A percentile compares a stretch with the other conserved stretches of the same genome.
phyloP scores from a whole-genome alignment of 2,113 vertebrate species.

The Carassius gibelio region DNA sequence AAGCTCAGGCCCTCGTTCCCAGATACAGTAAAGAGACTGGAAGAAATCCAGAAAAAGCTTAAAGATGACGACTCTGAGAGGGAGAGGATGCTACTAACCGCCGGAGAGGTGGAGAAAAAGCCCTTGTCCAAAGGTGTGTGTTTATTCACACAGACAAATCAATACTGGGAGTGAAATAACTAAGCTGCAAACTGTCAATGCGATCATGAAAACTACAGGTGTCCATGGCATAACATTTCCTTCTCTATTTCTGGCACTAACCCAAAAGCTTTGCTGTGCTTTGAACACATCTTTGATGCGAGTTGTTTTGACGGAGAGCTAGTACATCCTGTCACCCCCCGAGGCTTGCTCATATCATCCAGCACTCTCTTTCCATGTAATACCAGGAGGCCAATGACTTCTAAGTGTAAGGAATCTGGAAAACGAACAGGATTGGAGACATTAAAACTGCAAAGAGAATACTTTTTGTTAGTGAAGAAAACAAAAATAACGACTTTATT shows the following conservation, averaged over 20 bases:
- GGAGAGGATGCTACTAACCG: constrained; percentile 71
- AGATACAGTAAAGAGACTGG: constrained; percentile 84
- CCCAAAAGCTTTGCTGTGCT: neutral
- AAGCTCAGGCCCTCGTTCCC: constrained; percentile 90
- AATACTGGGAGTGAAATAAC: no score
- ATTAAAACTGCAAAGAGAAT: neutral
- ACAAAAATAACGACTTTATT: no score
- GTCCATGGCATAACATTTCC: neutral
- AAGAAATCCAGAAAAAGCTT: constrained; percentile 80
- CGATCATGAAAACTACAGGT: neutral
- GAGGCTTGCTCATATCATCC: neutral
- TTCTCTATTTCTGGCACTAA: neutral
- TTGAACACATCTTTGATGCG: neutral
- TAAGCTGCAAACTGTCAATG: neutral
- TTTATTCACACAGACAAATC: neutral
- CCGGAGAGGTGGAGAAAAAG: constrained; percentile 81
- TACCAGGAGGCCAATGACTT: neutral
- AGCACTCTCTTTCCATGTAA: constrained; percentile 15
- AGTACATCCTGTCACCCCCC: neutral
- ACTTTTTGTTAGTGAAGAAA: no score
- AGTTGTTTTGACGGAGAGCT: neutral
- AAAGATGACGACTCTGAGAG: constrained; percentile 82
- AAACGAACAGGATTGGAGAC: constrained; percentile 24
- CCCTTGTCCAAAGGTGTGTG: constrained; percentile 79
- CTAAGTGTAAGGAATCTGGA: constrained; percentile 11